Base-by-base conservation (phyloP, 2,797 vertebrate genomes). In the Aulostomus chinensis region DNA sequence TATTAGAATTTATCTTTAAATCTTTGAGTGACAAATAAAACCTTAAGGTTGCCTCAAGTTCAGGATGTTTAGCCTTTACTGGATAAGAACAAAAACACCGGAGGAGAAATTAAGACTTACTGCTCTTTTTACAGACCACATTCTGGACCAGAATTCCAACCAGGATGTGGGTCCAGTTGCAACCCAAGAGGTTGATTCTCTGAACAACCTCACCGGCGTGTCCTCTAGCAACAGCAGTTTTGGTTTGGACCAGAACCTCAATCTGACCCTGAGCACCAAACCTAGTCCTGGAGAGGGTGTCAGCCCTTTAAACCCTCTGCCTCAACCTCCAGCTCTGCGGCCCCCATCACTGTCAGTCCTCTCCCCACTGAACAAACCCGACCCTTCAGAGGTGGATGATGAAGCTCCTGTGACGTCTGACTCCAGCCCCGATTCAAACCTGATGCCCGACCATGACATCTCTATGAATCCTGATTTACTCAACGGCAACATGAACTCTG, bases 401-500 rank as follows among this genome's bases (percentile, higher is more conserved):
- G 80, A 87, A 35, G 81, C 88, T 22, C 76, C 63, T 0, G 11
- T 52, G 46, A 82, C 54, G 2, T 78, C 56, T 7, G 89, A 93
- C 30, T 73, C 88, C 1, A 66, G 32, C 7, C 78, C 83, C 1
- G 83, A 85, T 56, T 84, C 91, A 0, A 55, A 61, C 47, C 73
- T 80, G 47, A 70, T 58, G 53, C 33, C 89, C 25, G 17, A 13
- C 28, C 36, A 12, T 25, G 74, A 74, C 29, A n/a, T 60, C 22
- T 58, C 33, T 28, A 0, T 73, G 68, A 94, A 97, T 73, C 87
- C 91, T 9, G 65, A 80, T 1, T 40, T 87, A 5, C 20, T 88
- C 34, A 90, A 88, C 18, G 86, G 86, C 43, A 90, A 88, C 62
- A 32, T 68, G 37, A 78, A 55, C 40, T 65, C 65, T 50, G 68